These are phyloP conservation scores for Platycheirus albimanus DNA, from an alignment of 2,888 invertebrate genomes.

Conservation along the genomic window DNA sequence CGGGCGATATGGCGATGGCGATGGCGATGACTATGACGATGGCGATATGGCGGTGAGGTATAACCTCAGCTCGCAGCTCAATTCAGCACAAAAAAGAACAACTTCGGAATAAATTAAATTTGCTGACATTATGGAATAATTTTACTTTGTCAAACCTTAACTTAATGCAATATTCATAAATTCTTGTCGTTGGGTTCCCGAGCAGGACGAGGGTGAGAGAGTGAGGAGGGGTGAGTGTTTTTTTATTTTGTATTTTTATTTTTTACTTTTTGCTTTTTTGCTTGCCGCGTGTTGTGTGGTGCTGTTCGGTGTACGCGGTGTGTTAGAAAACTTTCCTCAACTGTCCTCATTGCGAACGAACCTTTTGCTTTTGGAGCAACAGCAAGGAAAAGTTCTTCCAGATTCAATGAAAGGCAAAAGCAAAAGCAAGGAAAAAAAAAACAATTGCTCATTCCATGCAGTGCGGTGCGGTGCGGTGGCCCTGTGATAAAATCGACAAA, in stretches of 20 bases:
- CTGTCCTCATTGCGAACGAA: conserved; percentile 46
- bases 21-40: no score
- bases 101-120: conserved; percentile 71
- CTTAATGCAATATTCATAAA: conserved; percentile 74
- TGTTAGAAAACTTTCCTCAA: conserved; percentile 49
- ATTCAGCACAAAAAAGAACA: conserved; percentile 50
- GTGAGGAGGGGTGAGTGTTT: no score
- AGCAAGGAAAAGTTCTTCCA: conserved; percentile 39
- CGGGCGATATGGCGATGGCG: no score
- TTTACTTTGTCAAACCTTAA: conserved; percentile 74
- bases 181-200: conserved; percentile 60
- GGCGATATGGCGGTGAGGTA: no score
- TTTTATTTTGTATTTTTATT: conserved; percentile 14
- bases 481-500: conserved; percentile 74
- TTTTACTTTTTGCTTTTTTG: not conserved
- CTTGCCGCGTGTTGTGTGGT: conserved; percentile 23
- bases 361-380: conserved; percentile 49
- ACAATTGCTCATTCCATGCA: conserved; percentile 74
- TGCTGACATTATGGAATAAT: conserved; percentile 73
- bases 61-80: conserved; percentile 53
- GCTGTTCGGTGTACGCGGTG: no score
- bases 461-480: conserved; percentile 72
- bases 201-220: conserved; percentile 16
- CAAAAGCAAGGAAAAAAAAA: conserved; percentile 55
- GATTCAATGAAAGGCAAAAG: conserved; percentile 61